Percentiles rank a stretch among this genome's conserved stretches.
phyloP scores from a whole-genome alignment of 1,140 invertebrate genomes.

The Sitobion miscanthi region DNA sequence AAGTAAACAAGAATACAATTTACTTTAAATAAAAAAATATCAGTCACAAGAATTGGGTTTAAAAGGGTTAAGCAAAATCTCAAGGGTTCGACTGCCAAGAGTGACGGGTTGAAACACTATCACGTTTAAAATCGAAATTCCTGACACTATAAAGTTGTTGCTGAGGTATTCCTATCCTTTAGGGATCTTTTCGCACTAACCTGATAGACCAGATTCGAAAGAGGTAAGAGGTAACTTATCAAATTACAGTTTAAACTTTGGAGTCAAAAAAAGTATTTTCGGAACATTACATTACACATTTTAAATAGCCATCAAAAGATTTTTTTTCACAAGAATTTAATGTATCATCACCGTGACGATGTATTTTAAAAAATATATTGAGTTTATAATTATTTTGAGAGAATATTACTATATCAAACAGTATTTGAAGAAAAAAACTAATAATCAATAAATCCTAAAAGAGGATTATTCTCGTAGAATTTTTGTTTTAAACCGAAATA shows the following conservation, averaged over 20 bases:
- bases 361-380: not conserved
- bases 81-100: conserved; percentile 28
- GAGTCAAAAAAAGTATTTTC: conserved; percentile 1
- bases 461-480: not conserved
- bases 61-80: conserved; percentile 49
- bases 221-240: conserved; percentile 45
- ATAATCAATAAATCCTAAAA: not conserved
- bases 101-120: conserved; percentile 35
- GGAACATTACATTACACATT: not conserved
- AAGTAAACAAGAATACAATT: not conserved
- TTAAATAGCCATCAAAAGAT: not conserved
- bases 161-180: conserved; percentile 39
- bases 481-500: not conserved
- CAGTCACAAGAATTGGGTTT: not conserved
- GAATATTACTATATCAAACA: not conserved
- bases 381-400: not conserved
- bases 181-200: conserved; percentile 7
- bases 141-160: conserved; percentile 51
- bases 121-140: conserved; percentile 49
- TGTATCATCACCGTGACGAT: not conserved
- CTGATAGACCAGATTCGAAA: conserved; percentile 41
- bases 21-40: conserved; percentile 9
- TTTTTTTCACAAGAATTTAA: not conserved
- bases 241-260: conserved; percentile 44
- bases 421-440: not conserved